Percentiles rank a stretch among this genome's conserved stretches.
These are phyloP conservation scores for Nysson spinosus DNA, from an alignment of 2,888 invertebrate species.

Conservation along the genomic window DNA sequence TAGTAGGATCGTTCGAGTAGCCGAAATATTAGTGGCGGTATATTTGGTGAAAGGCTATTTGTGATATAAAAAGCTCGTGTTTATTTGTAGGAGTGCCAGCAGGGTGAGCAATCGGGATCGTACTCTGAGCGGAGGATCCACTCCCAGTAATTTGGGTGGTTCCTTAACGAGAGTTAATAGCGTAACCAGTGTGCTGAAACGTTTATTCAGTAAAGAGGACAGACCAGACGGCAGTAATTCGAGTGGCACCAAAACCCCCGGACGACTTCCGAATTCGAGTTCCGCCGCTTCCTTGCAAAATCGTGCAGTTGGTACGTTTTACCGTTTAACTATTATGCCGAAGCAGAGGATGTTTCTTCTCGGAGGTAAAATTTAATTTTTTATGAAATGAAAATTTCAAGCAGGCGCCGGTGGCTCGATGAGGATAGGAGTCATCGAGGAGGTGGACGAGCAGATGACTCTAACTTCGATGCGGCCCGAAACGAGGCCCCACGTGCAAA, in stretches of 20 bases:
- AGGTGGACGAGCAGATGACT: conserved; percentile 87
- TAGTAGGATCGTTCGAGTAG: too few species aligned
- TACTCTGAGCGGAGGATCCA: conserved; percentile 69
- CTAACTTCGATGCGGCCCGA: conserved; percentile 85
- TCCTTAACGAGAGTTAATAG: conserved; percentile 86
- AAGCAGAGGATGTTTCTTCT: too few species aligned
- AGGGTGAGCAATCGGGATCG: conserved; percentile 73
- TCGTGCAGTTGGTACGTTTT: conserved; percentile 42
- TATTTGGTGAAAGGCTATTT: too few species aligned
- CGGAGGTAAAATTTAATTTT: not conserved
- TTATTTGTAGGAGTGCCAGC: conserved; percentile 68
- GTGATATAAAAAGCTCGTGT: too few species aligned
- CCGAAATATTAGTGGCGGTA: too few species aligned
- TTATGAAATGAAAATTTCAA: not conserved
- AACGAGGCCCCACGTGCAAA: conserved; percentile 73
- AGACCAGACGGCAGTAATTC: conserved; percentile 75
- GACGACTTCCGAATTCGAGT: conserved; percentile 73
- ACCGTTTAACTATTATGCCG: too few species aligned
- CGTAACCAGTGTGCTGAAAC: conserved; percentile 87
- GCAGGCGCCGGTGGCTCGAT: conserved; percentile 65
- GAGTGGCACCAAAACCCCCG: conserved; percentile 78
- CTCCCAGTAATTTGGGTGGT: conserved; percentile 76
- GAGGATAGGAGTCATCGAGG: conserved; percentile 76
- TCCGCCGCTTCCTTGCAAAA: conserved; percentile 70
- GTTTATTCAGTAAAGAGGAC: conserved; percentile 88